Percentiles rank a stretch among this genome's conserved stretches.
phyloP scores from a whole-genome alignment of 1,140 invertebrate genomes.

The Phortica variegata region DNA sequence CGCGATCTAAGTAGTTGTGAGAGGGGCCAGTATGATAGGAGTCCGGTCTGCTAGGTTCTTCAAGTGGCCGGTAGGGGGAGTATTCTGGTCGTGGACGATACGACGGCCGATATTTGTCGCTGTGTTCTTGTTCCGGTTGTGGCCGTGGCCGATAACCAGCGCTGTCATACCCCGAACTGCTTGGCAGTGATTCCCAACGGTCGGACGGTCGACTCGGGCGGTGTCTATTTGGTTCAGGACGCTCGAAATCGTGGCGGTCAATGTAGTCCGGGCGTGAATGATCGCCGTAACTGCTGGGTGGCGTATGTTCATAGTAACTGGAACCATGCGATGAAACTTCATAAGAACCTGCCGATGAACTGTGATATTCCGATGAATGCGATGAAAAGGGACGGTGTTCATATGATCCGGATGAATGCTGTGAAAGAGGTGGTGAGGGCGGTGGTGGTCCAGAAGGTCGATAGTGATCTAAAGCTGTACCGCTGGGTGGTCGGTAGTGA shows the following conservation, averaged over 20 bases:
- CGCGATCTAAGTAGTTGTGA: slow-evolving; percentile 48
- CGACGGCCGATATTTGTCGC: slow-evolving; percentile 42
- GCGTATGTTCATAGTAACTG: slow-evolving; percentile 42
- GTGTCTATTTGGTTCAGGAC: slow-evolving; percentile 19
- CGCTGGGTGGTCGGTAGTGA: slow-evolving; percentile 20
- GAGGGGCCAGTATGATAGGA: slow-evolving; percentile 22
- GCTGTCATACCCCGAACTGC: slow-evolving; percentile 46
- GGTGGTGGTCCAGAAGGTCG: slow-evolving; percentile 36
- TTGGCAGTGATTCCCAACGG: slow-evolving; percentile 48
- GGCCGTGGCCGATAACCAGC: slow-evolving; percentile 30
- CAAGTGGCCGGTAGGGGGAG: neutral
- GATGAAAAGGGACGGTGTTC: slow-evolving; percentile 38
- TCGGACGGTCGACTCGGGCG: slow-evolving; percentile 25
- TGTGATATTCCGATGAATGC: slow-evolving; percentile 28
- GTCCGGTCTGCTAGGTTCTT: slow-evolving; percentile 16
- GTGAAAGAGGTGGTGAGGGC: slow-evolving; percentile 1
- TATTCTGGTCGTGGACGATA: slow-evolving; percentile 31
- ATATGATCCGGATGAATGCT: slow-evolving; percentile 22
- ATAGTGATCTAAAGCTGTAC: slow-evolving; percentile 50
- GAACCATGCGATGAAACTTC: slow-evolving; percentile 47
- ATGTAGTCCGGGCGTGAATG: slow-evolving; percentile 34
- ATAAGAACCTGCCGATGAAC: slow-evolving; percentile 19
- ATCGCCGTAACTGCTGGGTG: slow-evolving; percentile 42
- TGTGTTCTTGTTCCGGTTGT: slow-evolving; percentile 35
- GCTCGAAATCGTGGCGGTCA: slow-evolving; percentile 38